These are phyloP conservation scores for Calycopis cecrops DNA, from an alignment of 1,140 invertebrate species.

Conservation along the genomic window DNA sequence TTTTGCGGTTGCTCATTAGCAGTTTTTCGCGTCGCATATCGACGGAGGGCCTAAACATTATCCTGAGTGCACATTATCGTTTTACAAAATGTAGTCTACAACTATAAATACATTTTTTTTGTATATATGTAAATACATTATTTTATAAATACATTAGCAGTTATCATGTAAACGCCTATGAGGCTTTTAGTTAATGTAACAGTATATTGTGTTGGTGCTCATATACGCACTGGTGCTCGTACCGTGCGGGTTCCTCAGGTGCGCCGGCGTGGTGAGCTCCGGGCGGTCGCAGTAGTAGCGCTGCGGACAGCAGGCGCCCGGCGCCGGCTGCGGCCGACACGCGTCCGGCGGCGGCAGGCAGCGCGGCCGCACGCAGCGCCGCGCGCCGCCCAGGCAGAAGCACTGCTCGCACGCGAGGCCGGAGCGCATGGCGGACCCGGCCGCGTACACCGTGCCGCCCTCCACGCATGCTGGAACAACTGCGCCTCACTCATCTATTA, in stretches of 20 bases:
- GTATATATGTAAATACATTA: too few species aligned
- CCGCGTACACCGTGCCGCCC: conserved; percentile 85
- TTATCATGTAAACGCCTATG: too few species aligned
- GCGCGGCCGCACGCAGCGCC: conserved; percentile 87
- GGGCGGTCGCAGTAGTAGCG: conserved; percentile 84
- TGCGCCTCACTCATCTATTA: conserved; percentile 10
- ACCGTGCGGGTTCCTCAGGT: conserved; percentile 38
- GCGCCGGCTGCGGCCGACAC: conserved; percentile 80
- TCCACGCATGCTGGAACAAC: conserved; percentile 80
- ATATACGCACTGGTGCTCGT: too few species aligned
- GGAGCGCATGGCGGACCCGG: conserved; percentile 89
- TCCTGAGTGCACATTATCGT: too few species aligned
- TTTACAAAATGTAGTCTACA: too few species aligned
- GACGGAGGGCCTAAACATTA: too few species aligned
- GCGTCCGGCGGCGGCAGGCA: conserved; percentile 87
- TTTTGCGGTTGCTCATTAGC: too few species aligned
- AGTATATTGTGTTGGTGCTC: too few species aligned
- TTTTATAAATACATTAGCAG: too few species aligned
- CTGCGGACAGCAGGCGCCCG: conserved; percentile 88
- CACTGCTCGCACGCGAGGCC: conserved; percentile 89
- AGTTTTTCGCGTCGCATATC: too few species aligned
- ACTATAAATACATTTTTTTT: too few species aligned
- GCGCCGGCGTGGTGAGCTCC: conserved; percentile 36
- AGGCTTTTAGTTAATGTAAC: too few species aligned
- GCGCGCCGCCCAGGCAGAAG: conserved; percentile 86